A percentile compares a stretch with the other conserved stretches of the same genome.
These are phyloP conservation scores for Antechinus stuartii DNA, from an alignment of 2,113 vertebrate genomes.

Conservation along the genomic window DNA sequence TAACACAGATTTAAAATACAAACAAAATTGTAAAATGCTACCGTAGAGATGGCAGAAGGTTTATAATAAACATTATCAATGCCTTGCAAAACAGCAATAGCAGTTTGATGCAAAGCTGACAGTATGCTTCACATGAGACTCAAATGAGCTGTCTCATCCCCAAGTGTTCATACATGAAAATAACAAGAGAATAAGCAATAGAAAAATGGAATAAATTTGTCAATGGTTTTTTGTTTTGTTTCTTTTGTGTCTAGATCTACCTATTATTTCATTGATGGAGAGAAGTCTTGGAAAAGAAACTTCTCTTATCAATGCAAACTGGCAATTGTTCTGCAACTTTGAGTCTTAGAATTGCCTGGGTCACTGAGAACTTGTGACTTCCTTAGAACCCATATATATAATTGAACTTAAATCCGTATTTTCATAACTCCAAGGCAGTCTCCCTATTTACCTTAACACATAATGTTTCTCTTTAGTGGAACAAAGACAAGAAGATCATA, in stretches of 20 bases:
- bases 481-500: background rate
- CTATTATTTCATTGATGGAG: background rate
- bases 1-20: background rate
- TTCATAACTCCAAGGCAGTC: background rate
- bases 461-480: background rate
- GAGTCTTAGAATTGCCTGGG: background rate
- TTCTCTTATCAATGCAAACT: background rate
- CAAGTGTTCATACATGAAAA: background rate
- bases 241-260: background rate
- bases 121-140: background rate
- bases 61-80: background rate
- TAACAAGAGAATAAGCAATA: background rate
- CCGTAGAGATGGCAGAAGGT: background rate
- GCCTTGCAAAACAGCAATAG: background rate
- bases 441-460: background rate
- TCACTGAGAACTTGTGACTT: background rate
- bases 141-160: background rate
- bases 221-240: background rate
- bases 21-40: background rate
- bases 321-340: background rate
- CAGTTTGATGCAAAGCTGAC: background rate
- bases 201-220: background rate
- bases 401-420: background rate
- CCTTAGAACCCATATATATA: background rate
- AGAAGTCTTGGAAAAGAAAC: background rate